Percentiles rank a stretch among this genome's conserved stretches.
Evolutionary conservation across 1,140 invertebrate species (phyloP).

Genomic region (Andricus grossulariae): DNA sequence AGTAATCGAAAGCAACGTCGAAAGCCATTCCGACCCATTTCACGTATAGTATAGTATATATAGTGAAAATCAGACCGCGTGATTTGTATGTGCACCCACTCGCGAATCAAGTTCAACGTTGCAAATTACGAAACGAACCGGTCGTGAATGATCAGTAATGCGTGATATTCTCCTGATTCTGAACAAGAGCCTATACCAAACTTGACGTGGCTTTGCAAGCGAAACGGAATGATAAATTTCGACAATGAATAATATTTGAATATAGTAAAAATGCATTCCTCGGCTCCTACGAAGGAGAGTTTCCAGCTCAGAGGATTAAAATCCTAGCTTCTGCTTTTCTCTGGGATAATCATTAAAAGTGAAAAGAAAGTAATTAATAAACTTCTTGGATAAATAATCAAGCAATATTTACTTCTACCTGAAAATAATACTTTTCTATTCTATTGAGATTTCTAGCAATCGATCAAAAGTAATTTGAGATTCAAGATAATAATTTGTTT

Average conservation of each 20-base stretch:
- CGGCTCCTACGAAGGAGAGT: neutral
- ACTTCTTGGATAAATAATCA: neutral
- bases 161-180: constrained; percentile 19
- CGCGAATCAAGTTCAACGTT: constrained; percentile 27
- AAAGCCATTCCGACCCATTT: constrained; percentile 13
- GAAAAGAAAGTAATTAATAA: neutral
- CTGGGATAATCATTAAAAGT: neutral
- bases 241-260: constrained; percentile 26
- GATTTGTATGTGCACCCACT: constrained; percentile 23
- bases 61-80: constrained; percentile 15
- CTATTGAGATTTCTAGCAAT: too few relatives aligned
- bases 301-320: neutral
- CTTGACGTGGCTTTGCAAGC: constrained; percentile 33
- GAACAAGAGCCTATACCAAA: neutral
- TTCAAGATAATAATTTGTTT: too few relatives aligned
- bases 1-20: constrained; percentile 19
- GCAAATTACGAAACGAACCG: constrained; percentile 25
- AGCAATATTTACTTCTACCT: neutral
- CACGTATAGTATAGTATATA: neutral
- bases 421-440: neutral
- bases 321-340: neutral
- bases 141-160: constrained; percentile 23
- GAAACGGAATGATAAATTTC: constrained; percentile 28
- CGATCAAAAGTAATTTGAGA: too few relatives aligned
- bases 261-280: constrained; percentile 9